Percentiles rank a stretch among this genome's conserved stretches.
These are phyloP conservation scores for Callaeas wilsoni DNA, from an alignment of 2,113 vertebrate species.

Conservation along the genomic window DNA sequence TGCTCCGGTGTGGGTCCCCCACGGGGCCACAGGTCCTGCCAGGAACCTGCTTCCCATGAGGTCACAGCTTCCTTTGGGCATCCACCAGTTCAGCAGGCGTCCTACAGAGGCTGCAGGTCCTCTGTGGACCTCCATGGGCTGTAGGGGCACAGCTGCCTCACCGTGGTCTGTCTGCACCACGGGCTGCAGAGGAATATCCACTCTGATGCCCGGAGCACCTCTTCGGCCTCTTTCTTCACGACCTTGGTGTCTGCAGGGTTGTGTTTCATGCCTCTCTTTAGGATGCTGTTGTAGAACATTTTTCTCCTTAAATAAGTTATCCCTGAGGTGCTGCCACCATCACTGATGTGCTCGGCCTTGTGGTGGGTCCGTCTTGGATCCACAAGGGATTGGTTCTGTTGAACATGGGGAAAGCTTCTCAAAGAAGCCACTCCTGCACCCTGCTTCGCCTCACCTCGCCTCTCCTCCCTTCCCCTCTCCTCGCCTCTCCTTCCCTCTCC, in stretches of 20 bases:
- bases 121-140: too few relatives aligned
- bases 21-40: accelerated
- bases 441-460: accelerated
- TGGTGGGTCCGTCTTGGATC: accelerated
- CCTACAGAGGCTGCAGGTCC: not conserved
- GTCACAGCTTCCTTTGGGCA: not conserved
- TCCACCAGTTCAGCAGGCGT: not conserved
- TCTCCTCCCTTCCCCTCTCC: accelerated
- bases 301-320: not conserved
- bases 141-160: not conserved
- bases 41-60: too few relatives aligned
- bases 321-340: not conserved
- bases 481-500: too few relatives aligned
- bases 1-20: not conserved
- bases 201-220: not conserved
- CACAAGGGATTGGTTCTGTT: not conserved
- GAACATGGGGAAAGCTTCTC: not conserved
- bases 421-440: not conserved
- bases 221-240: not conserved
- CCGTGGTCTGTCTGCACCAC: not conserved
- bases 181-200: not conserved
- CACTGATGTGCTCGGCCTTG: accelerated
- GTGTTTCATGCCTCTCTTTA: not conserved
- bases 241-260: not conserved
- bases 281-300: not conserved